Evolutionary conservation across 2,888 invertebrate species (phyloP).

Genomic region (Ptycholaimellus sp.): DNA sequence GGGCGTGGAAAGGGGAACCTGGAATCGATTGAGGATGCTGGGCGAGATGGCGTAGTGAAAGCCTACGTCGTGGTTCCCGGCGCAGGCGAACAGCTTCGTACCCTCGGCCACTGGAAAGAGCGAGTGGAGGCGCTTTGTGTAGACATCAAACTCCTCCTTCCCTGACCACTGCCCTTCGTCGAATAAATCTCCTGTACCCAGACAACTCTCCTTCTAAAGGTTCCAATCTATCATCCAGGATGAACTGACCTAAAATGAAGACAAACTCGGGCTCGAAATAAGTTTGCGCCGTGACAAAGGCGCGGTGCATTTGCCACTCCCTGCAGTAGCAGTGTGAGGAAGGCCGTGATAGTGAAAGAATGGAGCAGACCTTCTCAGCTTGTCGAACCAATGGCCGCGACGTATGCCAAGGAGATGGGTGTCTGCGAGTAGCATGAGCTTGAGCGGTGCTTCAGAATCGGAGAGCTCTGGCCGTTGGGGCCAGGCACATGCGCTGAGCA

Average conservation of each 20-base stretch:
- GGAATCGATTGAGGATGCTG: too few species aligned
- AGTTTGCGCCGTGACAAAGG: constrained; percentile 60
- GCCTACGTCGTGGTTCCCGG: constrained; percentile 92
- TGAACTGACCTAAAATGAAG: constrained; percentile 51
- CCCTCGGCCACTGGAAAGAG: constrained; percentile 49
- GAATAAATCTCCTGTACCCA: constrained; percentile 58
- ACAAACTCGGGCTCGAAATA: constrained; percentile 63
- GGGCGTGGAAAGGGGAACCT: too few species aligned
- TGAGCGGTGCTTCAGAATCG: too few species aligned
- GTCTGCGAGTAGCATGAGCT: constrained; percentile 71
- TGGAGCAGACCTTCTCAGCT: constrained; percentile 41
- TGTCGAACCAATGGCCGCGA: constrained; percentile 83
- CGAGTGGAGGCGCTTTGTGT: constrained; percentile 51
- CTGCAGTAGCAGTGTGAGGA: constrained; percentile 30
- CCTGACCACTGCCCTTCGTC: constrained; percentile 78
- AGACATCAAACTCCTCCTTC: constrained; percentile 50
- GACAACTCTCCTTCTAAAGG: constrained; percentile 1
- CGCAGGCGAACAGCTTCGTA: constrained; percentile 47
- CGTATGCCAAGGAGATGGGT: constrained; percentile 57
- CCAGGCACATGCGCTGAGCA: too few species aligned
- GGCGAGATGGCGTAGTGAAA: constrained; percentile 91
- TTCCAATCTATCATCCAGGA: neutral
- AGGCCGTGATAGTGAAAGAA: neutral
- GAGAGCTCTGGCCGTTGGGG: too few species aligned
- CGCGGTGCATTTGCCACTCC: constrained; percentile 91